These are phyloP conservation scores for Phylloscopus trochiloides DNA, from an alignment of 2,113 vertebrate genomes.

Conservation along the genomic window DNA sequence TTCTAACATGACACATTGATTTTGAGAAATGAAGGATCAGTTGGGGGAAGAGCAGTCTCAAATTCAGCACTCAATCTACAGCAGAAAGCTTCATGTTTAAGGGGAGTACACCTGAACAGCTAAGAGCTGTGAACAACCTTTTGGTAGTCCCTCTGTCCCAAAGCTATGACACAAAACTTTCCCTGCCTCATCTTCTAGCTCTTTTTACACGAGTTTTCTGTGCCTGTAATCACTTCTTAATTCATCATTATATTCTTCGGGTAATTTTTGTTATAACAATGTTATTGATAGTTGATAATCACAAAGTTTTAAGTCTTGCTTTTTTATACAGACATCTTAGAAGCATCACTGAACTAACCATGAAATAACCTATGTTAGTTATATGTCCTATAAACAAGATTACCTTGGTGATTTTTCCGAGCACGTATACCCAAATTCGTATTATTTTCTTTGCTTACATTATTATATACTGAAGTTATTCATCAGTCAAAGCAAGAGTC, in stretches of 20 bases:
- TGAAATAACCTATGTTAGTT: fast-evolving
- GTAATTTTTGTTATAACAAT: background rate
- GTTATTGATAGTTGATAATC: background rate
- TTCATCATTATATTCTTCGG: background rate
- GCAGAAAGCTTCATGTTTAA: background rate
- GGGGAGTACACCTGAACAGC: background rate
- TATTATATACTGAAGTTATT: background rate
- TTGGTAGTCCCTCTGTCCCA: background rate
- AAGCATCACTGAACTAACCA: background rate
- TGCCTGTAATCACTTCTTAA: background rate
- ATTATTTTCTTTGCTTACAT: background rate
- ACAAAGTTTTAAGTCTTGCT: background rate
- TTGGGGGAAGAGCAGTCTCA: background rate
- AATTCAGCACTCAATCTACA: background rate
- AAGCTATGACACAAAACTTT: background rate
- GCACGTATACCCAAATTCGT: fast-evolving
- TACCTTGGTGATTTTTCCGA: background rate
- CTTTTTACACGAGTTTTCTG: background rate
- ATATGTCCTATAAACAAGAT: background rate
- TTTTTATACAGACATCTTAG: background rate
- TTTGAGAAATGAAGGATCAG: background rate
- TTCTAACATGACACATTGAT: background rate
- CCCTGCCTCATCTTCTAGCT: background rate
- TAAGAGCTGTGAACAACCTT: background rate
- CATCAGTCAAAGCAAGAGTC: background rate